These are phyloP conservation scores for Orientallactaga sibirica DNA, from an alignment of 2,797 vertebrate genomes.

Conservation along the genomic window DNA sequence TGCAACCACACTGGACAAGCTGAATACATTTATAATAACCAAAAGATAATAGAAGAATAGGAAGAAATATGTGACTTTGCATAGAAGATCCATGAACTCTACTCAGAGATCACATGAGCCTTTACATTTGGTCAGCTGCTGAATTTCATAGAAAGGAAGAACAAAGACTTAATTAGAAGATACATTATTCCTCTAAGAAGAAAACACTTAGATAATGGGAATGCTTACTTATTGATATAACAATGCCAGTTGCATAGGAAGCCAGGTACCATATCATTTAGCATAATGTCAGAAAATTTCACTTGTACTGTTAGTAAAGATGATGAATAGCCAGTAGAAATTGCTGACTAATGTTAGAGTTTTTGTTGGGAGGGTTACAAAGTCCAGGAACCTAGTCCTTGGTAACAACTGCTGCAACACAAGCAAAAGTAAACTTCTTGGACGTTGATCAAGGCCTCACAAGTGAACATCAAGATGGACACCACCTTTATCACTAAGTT, in stretches of 20 bases:
- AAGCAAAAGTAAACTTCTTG: not conserved
- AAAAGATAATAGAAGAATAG: constrained; percentile 1
- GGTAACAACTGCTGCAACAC: constrained; percentile 6
- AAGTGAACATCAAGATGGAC: not conserved
- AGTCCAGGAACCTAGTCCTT: constrained; percentile 40
- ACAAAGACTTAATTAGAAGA: constrained; percentile 40
- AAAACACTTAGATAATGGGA: not conserved
- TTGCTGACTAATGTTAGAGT: not conserved
- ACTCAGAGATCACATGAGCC: not conserved
- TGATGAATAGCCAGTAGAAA: not conserved
- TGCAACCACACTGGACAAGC: not conserved
- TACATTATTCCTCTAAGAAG: constrained; percentile 22
- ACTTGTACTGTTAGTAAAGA: constrained; percentile 47
- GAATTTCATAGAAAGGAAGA: constrained; percentile 15
- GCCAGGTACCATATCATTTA: not conserved
- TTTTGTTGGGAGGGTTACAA: not conserved
- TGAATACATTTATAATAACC: not conserved
- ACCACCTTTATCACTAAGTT: not conserved
- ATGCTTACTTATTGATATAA: constrained; percentile 11
- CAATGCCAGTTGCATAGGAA: constrained; percentile 32
- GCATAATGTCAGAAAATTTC: constrained; percentile 48
- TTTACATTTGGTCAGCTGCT: not conserved
- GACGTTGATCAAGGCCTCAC: not conserved
- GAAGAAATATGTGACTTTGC: not conserved
- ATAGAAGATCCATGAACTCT: not conserved